A percentile compares a stretch with the other conserved stretches of the same genome.
These are phyloP conservation scores for Nemotelus nigrinus DNA, from an alignment of 2,888 invertebrate species.

Conservation along the genomic window DNA sequence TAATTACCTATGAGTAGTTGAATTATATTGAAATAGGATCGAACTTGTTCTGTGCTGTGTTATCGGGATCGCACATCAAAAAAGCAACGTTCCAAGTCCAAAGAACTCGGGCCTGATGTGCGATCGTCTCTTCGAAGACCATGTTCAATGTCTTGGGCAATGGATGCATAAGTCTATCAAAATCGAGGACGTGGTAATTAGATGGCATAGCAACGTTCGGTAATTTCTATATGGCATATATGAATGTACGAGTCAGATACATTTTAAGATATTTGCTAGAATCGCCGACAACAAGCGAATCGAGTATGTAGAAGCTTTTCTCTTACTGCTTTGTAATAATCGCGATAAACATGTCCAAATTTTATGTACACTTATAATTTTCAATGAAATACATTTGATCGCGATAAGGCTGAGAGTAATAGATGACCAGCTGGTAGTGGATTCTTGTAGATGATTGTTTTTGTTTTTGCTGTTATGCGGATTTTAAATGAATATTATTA, in stretches of 20 bases:
- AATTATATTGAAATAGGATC: slow-evolving; percentile 34
- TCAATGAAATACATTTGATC: slow-evolving; percentile 33
- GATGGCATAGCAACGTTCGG: slow-evolving; percentile 40
- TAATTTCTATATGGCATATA: slow-evolving; percentile 25
- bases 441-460: slow-evolving; percentile 35
- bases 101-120: slow-evolving; percentile 19
- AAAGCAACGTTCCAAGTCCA: slow-evolving; percentile 19
- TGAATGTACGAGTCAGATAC: slow-evolving; percentile 4
- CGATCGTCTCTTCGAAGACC: slow-evolving; percentile 36
- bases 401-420: slow-evolving; percentile 29
- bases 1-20: slow-evolving; percentile 39
- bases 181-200: slow-evolving; percentile 42
- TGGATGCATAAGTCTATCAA: slow-evolving; percentile 42
- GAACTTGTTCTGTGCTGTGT: slow-evolving; percentile 35
- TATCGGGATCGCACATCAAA: slow-evolving; percentile 37
- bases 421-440: slow-evolving; percentile 1
- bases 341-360: slow-evolving; percentile 44
- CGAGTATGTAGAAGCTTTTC: slow-evolving; percentile 9
- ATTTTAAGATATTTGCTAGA: slow-evolving; percentile 21
- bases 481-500: background rate
- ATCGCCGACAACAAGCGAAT: background rate
- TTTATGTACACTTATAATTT: slow-evolving; percentile 42
- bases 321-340: slow-evolving; percentile 34
- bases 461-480: background rate
- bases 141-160: slow-evolving; percentile 32